Evolutionary conservation across 2,888 invertebrate genomes (phyloP).

Genomic region (Scrobipalpa atriplicella): DNA sequence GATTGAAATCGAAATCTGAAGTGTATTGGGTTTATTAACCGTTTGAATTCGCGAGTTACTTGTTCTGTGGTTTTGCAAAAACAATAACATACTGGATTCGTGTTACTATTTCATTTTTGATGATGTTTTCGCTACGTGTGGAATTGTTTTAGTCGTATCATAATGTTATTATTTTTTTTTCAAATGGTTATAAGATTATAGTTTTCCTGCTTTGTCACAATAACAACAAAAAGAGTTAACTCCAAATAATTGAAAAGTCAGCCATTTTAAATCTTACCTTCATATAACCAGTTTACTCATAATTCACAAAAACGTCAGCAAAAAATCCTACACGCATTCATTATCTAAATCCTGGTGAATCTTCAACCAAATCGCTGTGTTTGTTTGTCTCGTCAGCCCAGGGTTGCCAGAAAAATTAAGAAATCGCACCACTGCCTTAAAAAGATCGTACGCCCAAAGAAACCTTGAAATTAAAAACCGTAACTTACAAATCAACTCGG

Average conservation of each 20-base stretch:
- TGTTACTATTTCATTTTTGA: not conserved
- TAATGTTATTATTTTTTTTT: not conserved
- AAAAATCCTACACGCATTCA: conserved; percentile 14
- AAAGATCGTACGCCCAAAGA: too few species aligned
- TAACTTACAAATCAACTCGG: too few species aligned
- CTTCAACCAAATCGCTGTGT: conserved; percentile 41
- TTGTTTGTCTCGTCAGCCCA: conserved; percentile 57
- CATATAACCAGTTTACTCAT: not conserved
- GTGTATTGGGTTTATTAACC: conserved; percentile 31
- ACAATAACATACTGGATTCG: not conserved
- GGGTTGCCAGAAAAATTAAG: too few species aligned
- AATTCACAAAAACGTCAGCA: conserved; percentile 19
- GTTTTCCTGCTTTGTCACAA: not conserved
- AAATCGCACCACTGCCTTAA: too few species aligned
- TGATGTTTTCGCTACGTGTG: not conserved
- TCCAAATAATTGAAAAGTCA: not conserved
- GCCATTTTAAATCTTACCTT: conserved; percentile 5
- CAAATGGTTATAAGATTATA: not conserved
- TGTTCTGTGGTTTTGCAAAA: conserved; percentile 20
- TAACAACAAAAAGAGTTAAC: not conserved
- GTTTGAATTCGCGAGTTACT: conserved; percentile 22
- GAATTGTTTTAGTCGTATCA: not conserved
- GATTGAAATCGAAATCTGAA: conserved; percentile 38
- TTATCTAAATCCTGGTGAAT: conserved; percentile 16
- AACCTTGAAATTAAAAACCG: too few species aligned